phyloP scores from a whole-genome alignment of 2,113 vertebrate genomes.

The Gasterosteus nipponicus region DNA sequence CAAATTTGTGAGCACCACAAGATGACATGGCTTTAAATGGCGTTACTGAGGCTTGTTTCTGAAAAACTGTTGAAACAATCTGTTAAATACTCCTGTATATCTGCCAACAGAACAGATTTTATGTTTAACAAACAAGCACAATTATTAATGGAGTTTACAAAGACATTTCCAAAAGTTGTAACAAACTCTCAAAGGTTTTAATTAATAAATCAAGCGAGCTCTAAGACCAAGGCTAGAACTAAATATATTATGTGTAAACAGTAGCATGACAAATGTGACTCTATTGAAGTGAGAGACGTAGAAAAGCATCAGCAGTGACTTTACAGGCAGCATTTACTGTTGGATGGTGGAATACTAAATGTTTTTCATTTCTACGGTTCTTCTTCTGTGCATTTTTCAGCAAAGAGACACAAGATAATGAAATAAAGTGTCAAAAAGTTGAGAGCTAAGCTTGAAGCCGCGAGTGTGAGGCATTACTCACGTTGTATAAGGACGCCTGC shows the following conservation, averaged over 20 bases:
- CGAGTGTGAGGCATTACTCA: neutral
- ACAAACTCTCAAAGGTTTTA: too few species aligned
- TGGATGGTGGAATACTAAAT: neutral
- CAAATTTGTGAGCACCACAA: too few species aligned
- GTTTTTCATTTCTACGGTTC: neutral
- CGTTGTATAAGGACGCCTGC: neutral
- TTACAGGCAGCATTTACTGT: neutral
- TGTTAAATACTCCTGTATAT: too few species aligned
- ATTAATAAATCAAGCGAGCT: too few species aligned
- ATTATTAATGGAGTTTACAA: too few species aligned
- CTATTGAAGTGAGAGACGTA: neutral
- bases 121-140: too few species aligned
- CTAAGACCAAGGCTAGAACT: neutral
- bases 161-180: too few species aligned
- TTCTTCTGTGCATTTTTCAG: neutral
- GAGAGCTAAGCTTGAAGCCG: neutral
- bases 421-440: neutral
- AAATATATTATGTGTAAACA: neutral
- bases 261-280: neutral
- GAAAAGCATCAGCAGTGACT: neutral
- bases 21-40: too few species aligned
- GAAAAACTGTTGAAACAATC: too few species aligned
- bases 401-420: neutral
- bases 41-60: too few species aligned
- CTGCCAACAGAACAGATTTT: too few species aligned